Conservation (phyloP, 2,888 invertebrate genomes). For the Rhamnusium bicolor region DNA sequence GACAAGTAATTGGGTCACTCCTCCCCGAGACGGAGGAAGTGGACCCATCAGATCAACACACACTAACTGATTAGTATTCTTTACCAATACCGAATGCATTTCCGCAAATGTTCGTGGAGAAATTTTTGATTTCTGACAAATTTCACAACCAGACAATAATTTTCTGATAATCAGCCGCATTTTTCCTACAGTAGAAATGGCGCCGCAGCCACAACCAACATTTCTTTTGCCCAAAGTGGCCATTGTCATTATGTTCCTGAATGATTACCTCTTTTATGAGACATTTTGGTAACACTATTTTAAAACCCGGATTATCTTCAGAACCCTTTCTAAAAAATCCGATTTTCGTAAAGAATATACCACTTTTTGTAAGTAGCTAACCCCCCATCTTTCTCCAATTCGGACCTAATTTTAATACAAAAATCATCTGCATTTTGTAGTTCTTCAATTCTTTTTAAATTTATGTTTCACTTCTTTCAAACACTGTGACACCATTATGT, state of each 20-base stretch:
- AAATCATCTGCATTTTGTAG: not conserved
- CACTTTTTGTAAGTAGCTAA: not conserved
- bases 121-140: constrained; percentile 30
- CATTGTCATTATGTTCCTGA: constrained; percentile 1
- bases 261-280: not conserved
- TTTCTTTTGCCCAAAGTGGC: constrained; percentile 31
- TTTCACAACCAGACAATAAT: constrained; percentile 16
- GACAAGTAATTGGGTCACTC: constrained; percentile 31
- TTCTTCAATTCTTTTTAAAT: too few relatives aligned
- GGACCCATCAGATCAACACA: constrained; percentile 35
- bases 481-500: too few relatives aligned
- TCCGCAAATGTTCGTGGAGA: not conserved
- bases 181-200: constrained; percentile 4
- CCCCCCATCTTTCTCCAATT: not conserved
- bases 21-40: constrained; percentile 22
- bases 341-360: too few relatives aligned
- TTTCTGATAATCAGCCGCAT: not conserved
- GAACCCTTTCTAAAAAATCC: not conserved
- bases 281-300: not conserved
- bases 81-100: constrained; percentile 2
- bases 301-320: not conserved
- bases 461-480: too few relatives aligned
- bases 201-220: not conserved
- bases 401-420: not conserved
- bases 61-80: constrained; percentile 13